Evolutionary conservation across 2,888 invertebrate species (phyloP), one percentile per base, ranked within the genome.

Genomic region (Nymphalis c-album): DNA sequence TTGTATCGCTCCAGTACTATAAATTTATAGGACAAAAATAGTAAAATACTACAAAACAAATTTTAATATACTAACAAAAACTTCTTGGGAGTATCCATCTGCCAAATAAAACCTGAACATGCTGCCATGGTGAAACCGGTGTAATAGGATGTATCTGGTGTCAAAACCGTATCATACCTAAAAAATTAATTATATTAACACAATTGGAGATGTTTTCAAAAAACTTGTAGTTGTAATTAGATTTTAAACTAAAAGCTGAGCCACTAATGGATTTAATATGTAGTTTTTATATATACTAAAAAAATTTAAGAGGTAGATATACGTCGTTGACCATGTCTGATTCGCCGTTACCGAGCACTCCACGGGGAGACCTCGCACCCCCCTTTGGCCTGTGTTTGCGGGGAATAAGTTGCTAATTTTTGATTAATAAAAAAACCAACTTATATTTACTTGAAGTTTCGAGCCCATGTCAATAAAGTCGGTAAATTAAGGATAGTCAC

Each of bases 401-500:
- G 22, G 2, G 1, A 22, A 22, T 22, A 22, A 1, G 2, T 47
- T 22, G 8, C 5, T 50, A 7, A 7, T n/a, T 48, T 7, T 7
- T 48, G 7, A 7, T n/a, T n/a, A 8, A n/a, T 8, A 31, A 31
- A 7, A 57, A 35, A 68, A 72, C 72, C 67, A 67, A 16, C 26
- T 26, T 31, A 31, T 35, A 90, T 92, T 93, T 92, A 96, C 96
- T 94, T 94, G 77, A 95, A 96, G 89, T 95, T 96, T 79, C 95
- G 95, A 0, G 96, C 95, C 97, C 97, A 97, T 7, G 96, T 95
- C 53, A 97, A 82, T 18, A 95, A 93, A 53, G 95, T 94, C 0
- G 97, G 97, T 16, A 95, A 74, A 85, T 96, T 96, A 50, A 96
- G 86, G n/a, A 94, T 72, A 0, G 96, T 93, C 45, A 95, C 92